A percentile compares a stretch with the other conserved stretches of the same genome.
These are phyloP conservation scores for Lonchura striata DNA, from an alignment of 2,113 vertebrate species.

Conservation along the genomic window DNA sequence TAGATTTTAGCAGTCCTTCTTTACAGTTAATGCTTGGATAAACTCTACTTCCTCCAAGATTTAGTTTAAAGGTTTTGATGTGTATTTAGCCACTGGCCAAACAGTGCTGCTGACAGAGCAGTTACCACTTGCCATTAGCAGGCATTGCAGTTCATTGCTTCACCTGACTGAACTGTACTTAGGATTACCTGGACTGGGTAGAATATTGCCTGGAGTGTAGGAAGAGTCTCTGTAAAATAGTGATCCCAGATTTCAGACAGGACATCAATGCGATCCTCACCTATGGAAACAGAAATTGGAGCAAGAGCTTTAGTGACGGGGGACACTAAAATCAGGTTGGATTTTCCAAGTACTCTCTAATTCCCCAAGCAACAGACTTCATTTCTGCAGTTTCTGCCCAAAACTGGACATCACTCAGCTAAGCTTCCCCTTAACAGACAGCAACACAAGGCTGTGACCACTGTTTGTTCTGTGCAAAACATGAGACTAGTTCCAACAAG, in stretches of 20 bases:
- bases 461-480: neutral
- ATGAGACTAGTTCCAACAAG: neutral
- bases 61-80: neutral
- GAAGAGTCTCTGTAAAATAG: conserved; percentile 93
- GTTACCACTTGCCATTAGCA: neutral
- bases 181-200: conserved; percentile 91
- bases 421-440: neutral
- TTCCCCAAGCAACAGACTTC: neutral
- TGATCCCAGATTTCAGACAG: conserved; percentile 87
- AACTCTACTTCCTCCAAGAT: neutral
- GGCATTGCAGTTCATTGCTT: neutral
- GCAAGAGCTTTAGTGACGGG: neutral
- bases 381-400: neutral
- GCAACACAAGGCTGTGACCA: neutral
- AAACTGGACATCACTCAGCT: neutral
- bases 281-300: conserved; percentile 55
- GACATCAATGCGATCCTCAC: conserved; percentile 81
- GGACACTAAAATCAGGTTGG: neutral
- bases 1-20: neutral
- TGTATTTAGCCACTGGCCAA: neutral
- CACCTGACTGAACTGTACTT: neutral
- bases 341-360: neutral
- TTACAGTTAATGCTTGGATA: neutral
- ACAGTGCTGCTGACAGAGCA: neutral
- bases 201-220: conserved; percentile 94